Evolutionary conservation across 1,140 invertebrate species (phyloP), one percentile per base, ranked within the genome.

Genomic region (Scylla paramamosain): DNA sequence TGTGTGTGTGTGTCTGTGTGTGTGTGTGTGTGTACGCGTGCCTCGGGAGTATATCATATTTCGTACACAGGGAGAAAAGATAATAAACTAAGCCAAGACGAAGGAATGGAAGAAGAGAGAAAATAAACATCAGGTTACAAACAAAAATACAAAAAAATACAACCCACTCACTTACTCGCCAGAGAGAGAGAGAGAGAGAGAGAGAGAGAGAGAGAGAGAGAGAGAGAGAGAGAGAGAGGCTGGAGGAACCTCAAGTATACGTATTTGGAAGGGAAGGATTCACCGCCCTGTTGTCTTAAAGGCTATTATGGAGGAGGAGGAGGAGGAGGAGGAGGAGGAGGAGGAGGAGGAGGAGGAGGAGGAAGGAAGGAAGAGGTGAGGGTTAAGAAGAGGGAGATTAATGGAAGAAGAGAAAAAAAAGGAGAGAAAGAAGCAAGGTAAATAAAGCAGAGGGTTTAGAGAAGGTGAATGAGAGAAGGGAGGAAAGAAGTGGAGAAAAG

Each of bases 1-100:
- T 89, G 87, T 89, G 29, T 89, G 87, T 89, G 87, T 89, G 87
- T 89, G 87, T 46, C 32, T 89, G 87, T 89, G 87, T 48, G 87
- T 89, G 87, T 89, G 87, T 48, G 45, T 89, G 10, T 48, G 86
- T 48, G 88, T 39, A 12, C 14, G 39, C 12, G n/a, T 48, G 87
- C 45, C 32, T 89, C 12, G 1, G 10, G 32, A 46, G 67, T 7
- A n/a, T 77, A 77, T 77, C 67, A 77, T 6, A n/a, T 77, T 77
- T 16, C 67, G 25, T 16, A n/a, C 39, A 77, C 3, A 77, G n/a
- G 67, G 1, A 77, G n/a, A 3, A 77, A n/a, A 77, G 20, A n/a
- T 77, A n/a, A n/a, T 77, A n/a, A 25, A n/a, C 67, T 20, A 7
- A 77, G n/a, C 67, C 6, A 12, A 59, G 52, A 59, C 52, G 3